phyloP scores from a whole-genome alignment of 2,888 invertebrate genomes.

The Ennomos quercinarius region DNA sequence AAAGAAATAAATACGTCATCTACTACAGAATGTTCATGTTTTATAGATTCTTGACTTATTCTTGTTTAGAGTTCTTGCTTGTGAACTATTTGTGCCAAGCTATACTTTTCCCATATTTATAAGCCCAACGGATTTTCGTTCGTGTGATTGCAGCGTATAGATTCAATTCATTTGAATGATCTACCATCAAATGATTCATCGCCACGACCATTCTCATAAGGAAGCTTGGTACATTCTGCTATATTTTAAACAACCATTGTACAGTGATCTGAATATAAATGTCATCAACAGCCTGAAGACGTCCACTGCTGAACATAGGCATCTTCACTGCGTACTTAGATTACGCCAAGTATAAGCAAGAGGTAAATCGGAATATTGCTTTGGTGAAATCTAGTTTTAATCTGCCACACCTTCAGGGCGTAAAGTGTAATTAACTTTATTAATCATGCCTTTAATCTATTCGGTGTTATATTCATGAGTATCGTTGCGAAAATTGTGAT shows the following conservation, averaged over 20 bases:
- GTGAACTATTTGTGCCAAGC: not conserved
- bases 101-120: slow-evolving; percentile 16
- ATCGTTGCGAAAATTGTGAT: slow-evolving; percentile 14
- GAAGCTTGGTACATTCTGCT: slow-evolving; percentile 16
- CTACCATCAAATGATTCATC: slow-evolving; percentile 20
- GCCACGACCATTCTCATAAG: slow-evolving; percentile 10
- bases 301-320: no score
- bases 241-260: slow-evolving; percentile 16
- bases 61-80: not conserved
- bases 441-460: slow-evolving; percentile 12
- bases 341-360: slow-evolving; percentile 1
- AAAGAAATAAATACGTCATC: no score
- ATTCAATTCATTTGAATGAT: slow-evolving; percentile 16
- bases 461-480: slow-evolving; percentile 14
- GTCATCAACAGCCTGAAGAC: no score
- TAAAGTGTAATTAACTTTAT: slow-evolving; percentile 18
- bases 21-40: no score
- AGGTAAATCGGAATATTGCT: not conserved
- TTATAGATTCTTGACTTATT: no score
- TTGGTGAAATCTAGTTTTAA: slow-evolving; percentile 14
- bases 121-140: slow-evolving; percentile 22
- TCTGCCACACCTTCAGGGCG: slow-evolving; percentile 9
- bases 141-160: slow-evolving; percentile 13
- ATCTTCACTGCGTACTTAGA: no score
- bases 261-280: slow-evolving; percentile 6